These are phyloP conservation scores for Drosophila incognita DNA, from an alignment of 2,888 invertebrate genomes.

Conservation along the genomic window DNA sequence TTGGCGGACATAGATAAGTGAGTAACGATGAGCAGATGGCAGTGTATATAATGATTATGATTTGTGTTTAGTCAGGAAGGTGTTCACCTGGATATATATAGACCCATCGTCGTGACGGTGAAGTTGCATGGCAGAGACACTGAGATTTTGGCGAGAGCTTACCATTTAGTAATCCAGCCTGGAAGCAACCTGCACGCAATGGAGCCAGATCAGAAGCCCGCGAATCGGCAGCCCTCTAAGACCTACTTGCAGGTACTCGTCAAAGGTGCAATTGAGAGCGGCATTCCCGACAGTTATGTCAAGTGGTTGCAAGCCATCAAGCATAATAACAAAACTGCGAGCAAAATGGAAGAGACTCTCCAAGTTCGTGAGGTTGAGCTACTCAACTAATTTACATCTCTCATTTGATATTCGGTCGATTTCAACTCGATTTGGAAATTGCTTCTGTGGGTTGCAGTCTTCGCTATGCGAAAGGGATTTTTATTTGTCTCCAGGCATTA, in stretches of 20 bases:
- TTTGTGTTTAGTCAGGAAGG: constrained; percentile 74
- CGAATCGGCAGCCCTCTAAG: constrained; percentile 90
- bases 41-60: background rate
- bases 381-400: constrained; percentile 20
- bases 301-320: constrained; percentile 88
- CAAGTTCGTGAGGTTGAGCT: constrained; percentile 74
- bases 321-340: constrained; percentile 90
- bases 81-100: constrained; percentile 87
- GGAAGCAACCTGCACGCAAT: constrained; percentile 76
- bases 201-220: constrained; percentile 85
- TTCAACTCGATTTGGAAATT: background rate
- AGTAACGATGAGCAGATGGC: constrained; percentile 34
- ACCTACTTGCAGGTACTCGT: constrained; percentile 87
- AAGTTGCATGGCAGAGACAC: constrained; percentile 83
- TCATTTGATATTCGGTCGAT: too few species aligned
- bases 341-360: constrained; percentile 82
- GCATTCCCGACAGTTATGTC: constrained; percentile 91
- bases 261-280: constrained; percentile 83
- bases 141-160: constrained; percentile 88
- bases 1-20: constrained; percentile 89
- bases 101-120: constrained; percentile 87
- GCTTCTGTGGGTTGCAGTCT: background rate
- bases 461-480: background rate
- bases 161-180: constrained; percentile 88
- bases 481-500: too few species aligned